A percentile compares a stretch with the other conserved stretches of the same genome.
These are phyloP conservation scores for Crambe crambe DNA, from an alignment of 37 sponge, comb jelly and placozoan genomes.

Conservation along the genomic window DNA sequence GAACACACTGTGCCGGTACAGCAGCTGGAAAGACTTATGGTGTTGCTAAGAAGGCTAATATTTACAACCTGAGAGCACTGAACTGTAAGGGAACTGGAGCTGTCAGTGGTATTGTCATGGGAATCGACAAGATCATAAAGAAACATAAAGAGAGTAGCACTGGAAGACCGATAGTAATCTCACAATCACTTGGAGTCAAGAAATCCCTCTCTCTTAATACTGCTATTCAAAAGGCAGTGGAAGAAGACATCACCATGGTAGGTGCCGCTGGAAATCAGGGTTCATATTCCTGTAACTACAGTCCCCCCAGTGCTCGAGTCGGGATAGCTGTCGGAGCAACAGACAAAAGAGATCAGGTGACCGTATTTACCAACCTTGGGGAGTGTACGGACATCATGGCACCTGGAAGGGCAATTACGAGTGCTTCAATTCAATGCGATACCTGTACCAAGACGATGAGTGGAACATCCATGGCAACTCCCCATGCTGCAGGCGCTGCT, in stretches of 20 bases:
- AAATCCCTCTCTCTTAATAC: conserved; percentile 15
- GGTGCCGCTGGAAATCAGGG: conserved; percentile 81
- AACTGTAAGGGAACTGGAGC: conserved; percentile 70
- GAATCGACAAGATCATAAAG: conserved; percentile 57
- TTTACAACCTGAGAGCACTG: conserved; percentile 65
- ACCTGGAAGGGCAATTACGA: conserved; percentile 54
- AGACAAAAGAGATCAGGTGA: conserved; percentile 30
- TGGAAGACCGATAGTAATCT: conserved; percentile 44
- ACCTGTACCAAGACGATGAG: conserved; percentile 53
- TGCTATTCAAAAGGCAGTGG: conserved; percentile 35
- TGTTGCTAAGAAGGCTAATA: conserved; percentile 61
- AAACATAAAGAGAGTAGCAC: conserved; percentile 10
- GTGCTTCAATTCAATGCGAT: conserved; percentile 50
- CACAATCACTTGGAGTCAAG: conserved; percentile 72
- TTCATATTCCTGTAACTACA: conserved; percentile 58
- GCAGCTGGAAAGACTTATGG: conserved; percentile 75
- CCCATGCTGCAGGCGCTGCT: conserved; percentile 74
- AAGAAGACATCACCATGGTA: conserved; percentile 45
- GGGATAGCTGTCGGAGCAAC: conserved; percentile 71
- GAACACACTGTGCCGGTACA: conserved; percentile 77
- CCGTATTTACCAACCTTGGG: conserved; percentile 68
- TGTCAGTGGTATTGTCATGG: conserved; percentile 70
- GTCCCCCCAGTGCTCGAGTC: conserved; percentile 58
- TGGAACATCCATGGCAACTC: conserved; percentile 85
- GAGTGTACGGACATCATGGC: conserved; percentile 75